Evolutionary conservation across 2,113 vertebrate species (phyloP).

Genomic region (Megaceryle torquata): DNA sequence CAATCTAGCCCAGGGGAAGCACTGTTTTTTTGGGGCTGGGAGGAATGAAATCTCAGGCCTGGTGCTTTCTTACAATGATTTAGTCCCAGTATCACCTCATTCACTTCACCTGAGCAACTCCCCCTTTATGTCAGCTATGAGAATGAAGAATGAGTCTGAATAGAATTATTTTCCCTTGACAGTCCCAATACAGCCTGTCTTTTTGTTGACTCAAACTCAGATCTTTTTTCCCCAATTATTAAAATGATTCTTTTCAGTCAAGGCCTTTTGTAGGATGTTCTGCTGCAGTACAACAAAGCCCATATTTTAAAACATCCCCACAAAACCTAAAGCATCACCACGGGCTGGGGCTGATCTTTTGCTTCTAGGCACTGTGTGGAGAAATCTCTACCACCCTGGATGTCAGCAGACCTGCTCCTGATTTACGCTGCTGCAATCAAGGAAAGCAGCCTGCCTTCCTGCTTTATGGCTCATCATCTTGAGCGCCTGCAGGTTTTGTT

Average conservation of each 20-base stretch:
- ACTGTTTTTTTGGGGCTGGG: neutral
- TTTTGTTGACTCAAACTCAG: neutral
- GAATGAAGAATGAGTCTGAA: neutral
- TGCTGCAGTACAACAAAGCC: neutral
- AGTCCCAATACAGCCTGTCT: neutral
- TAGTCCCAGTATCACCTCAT: neutral
- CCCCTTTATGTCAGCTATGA: neutral
- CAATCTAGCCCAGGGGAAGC: neutral
- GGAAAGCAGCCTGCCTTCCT: neutral
- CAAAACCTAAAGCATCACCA: neutral
- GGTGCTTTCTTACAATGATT: neutral
- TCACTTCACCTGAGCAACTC: conserved; percentile 1
- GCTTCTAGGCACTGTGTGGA: neutral
- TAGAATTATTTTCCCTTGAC: neutral
- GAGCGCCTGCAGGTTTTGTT: neutral
- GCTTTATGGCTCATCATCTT: neutral
- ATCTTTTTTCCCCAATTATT: neutral
- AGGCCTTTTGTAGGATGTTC: neutral
- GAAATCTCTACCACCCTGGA: neutral
- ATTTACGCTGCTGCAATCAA: neutral
- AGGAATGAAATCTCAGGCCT: neutral
- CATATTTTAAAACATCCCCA: neutral
- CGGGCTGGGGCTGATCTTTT: neutral
- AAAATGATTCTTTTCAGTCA: neutral
- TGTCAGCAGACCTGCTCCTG: neutral